These are phyloP conservation scores for Urocyon cinereoargenteus DNA, from an alignment of 2,797 vertebrate genomes.

Conservation along the genomic window DNA sequence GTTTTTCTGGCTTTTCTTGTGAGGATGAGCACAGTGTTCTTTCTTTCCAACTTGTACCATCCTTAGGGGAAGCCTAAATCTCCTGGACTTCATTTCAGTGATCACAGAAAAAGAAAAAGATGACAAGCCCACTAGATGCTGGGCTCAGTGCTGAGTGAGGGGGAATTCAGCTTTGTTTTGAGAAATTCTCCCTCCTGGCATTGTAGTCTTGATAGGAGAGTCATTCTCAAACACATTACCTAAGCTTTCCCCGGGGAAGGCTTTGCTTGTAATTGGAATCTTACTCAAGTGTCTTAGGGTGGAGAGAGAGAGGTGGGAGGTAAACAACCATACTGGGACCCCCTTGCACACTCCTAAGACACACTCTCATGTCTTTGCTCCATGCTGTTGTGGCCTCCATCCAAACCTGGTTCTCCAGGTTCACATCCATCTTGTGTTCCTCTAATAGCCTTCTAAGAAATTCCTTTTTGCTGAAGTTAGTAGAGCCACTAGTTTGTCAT, in stretches of 20 bases:
- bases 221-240: not conserved
- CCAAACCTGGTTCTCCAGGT: not conserved
- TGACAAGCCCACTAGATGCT: not conserved
- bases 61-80: not conserved
- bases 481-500: not conserved
- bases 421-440: not conserved
- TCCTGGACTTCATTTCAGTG: not conserved
- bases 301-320: not conserved
- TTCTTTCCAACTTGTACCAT: not conserved
- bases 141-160: not conserved
- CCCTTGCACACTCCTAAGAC: rapidly evolving
- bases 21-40: not conserved
- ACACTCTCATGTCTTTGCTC: not conserved
- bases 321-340: not conserved
- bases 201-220: not conserved
- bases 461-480: not conserved
- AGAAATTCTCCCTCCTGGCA: not conserved
- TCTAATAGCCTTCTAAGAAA: not conserved
- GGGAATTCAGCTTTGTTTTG: not conserved
- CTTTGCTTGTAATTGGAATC: not conserved
- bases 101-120: not conserved
- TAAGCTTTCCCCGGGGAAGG: not conserved
- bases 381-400: not conserved
- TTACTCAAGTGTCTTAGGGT: not conserved
- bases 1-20: not conserved